Base-by-base conservation (phyloP, 2,113 vertebrate genomes). In the Cranoglanis bouderius region DNA sequence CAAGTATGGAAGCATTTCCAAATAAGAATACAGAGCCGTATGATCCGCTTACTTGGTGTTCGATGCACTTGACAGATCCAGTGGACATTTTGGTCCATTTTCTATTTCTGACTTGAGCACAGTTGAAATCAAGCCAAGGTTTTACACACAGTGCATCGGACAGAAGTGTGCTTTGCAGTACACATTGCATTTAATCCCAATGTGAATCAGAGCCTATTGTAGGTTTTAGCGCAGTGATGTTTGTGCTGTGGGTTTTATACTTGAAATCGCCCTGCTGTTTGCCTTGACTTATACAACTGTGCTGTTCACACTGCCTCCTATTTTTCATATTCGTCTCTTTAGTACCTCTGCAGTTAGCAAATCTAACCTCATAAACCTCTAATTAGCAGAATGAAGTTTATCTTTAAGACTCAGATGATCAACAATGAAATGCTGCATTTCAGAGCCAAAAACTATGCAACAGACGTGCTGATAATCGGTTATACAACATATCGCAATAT, bases 161-260 rank as follows among this genome's bases (percentile, higher is more conserved):
- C 75, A 84, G 26, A 82, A 78, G 67, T 46, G 87, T 59, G 89
- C 55, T 80, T 82, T 61, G 53, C 61, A 86, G 81, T 43, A 61
- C 85, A 65, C 38, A 49, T 57, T 82, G 87, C 85, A 51, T 85
- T 83, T 46, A 55, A 81, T 86, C 61, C 61, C 87, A 82, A 74
- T 85, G 67, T 89, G 87, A 85, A 83, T 85, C 77, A 16, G 43
- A 88, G 65, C 59, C 51, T 43, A 19, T 89, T 57, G 80, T 70
- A 51, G 89, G 65, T 94, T 92, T 91, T 93, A 86, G 84, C 92
- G 87, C 87, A 78, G 72, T 91, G 89, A 91, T 85, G 87, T 92
- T 84, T 90, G 70, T 87, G 81, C 87, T 90, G 92, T 94, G 94
- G 95, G 94, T 94, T 95, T 72, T 88, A 88, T 91, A 92, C 92